phyloP scores from a whole-genome alignment of 2,888 invertebrate species.

The Limnephilus marmoratus region DNA sequence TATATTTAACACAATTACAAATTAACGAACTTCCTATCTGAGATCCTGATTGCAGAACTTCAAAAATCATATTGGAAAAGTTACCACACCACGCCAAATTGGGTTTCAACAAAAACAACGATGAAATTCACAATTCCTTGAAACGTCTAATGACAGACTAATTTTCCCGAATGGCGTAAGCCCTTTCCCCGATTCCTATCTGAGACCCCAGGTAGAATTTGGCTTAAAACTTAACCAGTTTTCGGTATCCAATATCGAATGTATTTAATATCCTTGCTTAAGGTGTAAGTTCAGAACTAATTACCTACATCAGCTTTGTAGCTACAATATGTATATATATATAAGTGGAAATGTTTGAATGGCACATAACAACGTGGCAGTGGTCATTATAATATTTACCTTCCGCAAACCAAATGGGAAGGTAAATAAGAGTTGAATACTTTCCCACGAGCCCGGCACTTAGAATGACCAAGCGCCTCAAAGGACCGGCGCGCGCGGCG shows the following conservation, averaged over 20 bases:
- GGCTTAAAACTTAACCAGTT: neutral
- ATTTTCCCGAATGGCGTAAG: neutral
- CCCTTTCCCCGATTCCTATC: neutral
- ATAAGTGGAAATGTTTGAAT: neutral
- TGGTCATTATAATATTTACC: neutral
- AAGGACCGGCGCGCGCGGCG: constrained; percentile 8
- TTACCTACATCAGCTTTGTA: neutral
- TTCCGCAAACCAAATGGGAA: neutral
- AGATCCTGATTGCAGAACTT: neutral
- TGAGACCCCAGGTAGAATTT: neutral
- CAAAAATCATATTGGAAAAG: neutral
- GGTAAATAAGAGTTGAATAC: constrained; percentile 51
- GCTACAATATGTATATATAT: neutral
- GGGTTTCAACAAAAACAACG: neutral
- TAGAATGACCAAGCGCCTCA: constrained; percentile 5
- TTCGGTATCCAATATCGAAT: neutral
- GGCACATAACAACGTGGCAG: neutral
- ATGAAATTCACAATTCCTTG: neutral
- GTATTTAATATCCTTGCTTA: neutral
- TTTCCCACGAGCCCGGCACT: constrained; percentile 46
- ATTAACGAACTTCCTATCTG: neutral
- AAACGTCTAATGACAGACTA: neutral
- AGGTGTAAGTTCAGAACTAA: neutral
- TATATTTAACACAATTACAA: neutral
- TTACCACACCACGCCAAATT: neutral